Percentiles rank a stretch among this genome's conserved stretches.
Conservation (phyloP, 2,797 vertebrate genomes). For the Protosalanx chinensis region DNA sequence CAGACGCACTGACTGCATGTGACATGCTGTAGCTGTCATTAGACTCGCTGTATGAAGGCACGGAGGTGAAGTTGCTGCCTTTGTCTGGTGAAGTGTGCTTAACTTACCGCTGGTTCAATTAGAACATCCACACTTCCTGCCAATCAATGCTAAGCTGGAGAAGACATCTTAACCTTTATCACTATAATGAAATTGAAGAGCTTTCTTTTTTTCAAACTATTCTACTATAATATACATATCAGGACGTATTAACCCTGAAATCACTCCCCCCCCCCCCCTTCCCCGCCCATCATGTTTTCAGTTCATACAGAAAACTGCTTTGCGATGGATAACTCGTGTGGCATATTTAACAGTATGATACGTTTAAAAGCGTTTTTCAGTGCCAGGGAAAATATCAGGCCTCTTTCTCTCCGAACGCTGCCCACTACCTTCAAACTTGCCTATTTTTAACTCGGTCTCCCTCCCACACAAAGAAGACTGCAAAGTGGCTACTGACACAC, state of each 20-base stretch:
- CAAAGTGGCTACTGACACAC: constrained; percentile 69
- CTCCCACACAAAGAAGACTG: constrained; percentile 72
- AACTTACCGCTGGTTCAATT: constrained; percentile 4
- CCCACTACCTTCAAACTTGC: constrained; percentile 70
- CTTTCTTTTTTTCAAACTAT: constrained; percentile 1
- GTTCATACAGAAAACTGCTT: background rate
- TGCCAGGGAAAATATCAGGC: constrained; percentile 33
- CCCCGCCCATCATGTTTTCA: too few species aligned
- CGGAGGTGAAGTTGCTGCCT: constrained; percentile 11
- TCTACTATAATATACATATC: background rate
- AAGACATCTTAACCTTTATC: constrained; percentile 5
- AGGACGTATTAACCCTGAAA: too few species aligned
- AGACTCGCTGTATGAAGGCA: constrained; percentile 3
- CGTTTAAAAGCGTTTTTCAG: too few species aligned
- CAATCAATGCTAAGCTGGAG: background rate
- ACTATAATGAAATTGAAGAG: constrained; percentile 6
- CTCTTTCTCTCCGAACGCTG: constrained; percentile 51
- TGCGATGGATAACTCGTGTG: background rate
- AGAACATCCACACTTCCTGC: background rate
- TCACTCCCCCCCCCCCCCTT: too few species aligned
- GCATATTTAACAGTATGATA: too few species aligned
- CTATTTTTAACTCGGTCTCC: constrained; percentile 73
- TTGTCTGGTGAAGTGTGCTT: constrained; percentile 17
- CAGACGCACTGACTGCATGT: too few species aligned
- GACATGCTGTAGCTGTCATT: background rate